A percentile compares a stretch with the other conserved stretches of the same genome.
Conservation (phyloP, 2,888 invertebrate genomes). For the Tetragonisca angustula region DNA sequence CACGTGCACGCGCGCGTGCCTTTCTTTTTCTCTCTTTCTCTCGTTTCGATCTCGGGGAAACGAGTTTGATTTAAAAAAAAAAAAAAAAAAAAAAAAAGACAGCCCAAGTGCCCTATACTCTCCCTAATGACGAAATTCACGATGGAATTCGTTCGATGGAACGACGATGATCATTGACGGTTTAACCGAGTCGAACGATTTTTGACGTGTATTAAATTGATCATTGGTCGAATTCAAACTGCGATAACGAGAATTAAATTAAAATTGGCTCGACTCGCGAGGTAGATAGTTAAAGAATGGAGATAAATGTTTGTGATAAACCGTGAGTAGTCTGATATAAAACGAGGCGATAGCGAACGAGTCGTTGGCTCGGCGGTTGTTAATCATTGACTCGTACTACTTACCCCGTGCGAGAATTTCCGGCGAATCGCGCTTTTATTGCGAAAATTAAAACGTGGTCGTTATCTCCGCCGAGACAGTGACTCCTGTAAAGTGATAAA, state of each 20-base stretch:
- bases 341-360: neutral
- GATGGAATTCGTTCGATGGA: too few species aligned
- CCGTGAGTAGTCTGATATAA: neutral
- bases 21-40: too few species aligned
- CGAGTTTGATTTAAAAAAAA: neutral
- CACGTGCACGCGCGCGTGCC: too few species aligned
- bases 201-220: too few species aligned
- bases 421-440: neutral
- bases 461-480: neutral
- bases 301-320: neutral
- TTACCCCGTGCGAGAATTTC: neutral
- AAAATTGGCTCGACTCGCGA: neutral
- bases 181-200: too few species aligned
- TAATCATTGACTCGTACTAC: constrained; percentile 14
- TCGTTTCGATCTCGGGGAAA: neutral
- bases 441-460: neutral
- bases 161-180: too few species aligned
- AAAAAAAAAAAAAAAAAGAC: neutral
- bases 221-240: too few species aligned
- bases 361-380: neutral
- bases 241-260: too few species aligned
- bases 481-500: constrained; percentile 4
- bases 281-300: neutral
- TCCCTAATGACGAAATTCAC: too few species aligned
- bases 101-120: neutral